A percentile compares a stretch with the other conserved stretches of the same genome.
Conservation (phyloP, 2,797 vertebrate species). For the Cossypha niveicapilla region DNA sequence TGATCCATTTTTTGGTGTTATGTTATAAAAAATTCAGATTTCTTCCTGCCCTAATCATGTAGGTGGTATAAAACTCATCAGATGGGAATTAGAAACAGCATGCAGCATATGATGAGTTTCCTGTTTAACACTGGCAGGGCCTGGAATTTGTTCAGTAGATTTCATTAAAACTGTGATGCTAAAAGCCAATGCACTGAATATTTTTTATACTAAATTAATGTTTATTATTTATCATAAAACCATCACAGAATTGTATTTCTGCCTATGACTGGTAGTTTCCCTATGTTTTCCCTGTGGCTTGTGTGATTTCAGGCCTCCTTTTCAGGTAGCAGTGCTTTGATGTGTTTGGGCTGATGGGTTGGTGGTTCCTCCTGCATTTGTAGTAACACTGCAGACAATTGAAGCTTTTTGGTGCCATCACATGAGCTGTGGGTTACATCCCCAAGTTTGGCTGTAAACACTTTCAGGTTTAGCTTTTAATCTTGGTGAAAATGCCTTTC, state of each 20-base stretch:
- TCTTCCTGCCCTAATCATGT: background rate
- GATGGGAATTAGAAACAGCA: background rate
- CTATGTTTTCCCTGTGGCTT: background rate
- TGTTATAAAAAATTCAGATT: background rate
- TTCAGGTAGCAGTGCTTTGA: background rate
- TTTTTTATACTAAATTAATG: background rate
- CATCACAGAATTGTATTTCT: background rate
- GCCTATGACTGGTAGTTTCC: background rate
- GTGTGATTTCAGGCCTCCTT: background rate
- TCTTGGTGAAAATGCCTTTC: background rate
- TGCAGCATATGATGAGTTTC: background rate
- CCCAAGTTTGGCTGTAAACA: background rate
- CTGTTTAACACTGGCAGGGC: background rate
- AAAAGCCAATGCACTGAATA: background rate
- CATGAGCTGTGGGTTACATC: background rate
- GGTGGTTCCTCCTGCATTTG: background rate
- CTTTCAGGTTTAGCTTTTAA: background rate
- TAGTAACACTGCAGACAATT: background rate
- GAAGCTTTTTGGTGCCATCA: background rate
- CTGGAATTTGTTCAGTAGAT: background rate
- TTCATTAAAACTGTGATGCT: background rate
- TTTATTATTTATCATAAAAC: background rate
- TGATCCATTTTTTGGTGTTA: background rate
- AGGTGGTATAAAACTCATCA: background rate
- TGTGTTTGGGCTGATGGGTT: background rate